phyloP scores from a whole-genome alignment of 2,888 invertebrate genomes.

The Leucania comma region DNA sequence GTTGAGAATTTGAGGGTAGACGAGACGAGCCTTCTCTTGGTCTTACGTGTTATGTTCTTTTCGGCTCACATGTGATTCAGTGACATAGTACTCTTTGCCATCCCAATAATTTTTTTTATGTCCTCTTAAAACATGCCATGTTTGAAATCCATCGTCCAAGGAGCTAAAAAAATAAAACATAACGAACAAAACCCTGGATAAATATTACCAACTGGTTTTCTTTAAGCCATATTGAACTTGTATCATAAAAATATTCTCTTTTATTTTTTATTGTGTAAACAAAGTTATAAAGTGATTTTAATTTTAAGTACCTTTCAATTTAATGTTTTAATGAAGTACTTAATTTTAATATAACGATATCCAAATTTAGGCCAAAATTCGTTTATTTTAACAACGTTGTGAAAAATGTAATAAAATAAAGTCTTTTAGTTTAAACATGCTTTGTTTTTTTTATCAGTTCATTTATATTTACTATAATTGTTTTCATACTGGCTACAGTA shows the following conservation, averaged over 20 bases:
- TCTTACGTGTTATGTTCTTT: too few species aligned
- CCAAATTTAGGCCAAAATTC: background rate
- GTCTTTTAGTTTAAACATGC: background rate
- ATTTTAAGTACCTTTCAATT: constrained; percentile 16
- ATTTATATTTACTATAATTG: constrained; percentile 1
- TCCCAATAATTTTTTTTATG: too few species aligned
- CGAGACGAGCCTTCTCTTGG: too few species aligned
- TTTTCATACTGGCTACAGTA: too few species aligned
- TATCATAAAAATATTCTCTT: constrained; percentile 1
- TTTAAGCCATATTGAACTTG: background rate
- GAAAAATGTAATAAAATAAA: background rate
- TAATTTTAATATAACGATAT: background rate
- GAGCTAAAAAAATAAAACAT: background rate
- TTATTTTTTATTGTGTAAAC: constrained; percentile 2
- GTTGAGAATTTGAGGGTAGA: too few species aligned
- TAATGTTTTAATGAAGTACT: background rate
- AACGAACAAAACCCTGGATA: background rate
- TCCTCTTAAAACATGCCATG: background rate
- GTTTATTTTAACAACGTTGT: background rate
- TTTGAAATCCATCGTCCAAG: background rate
- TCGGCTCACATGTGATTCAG: too few species aligned
- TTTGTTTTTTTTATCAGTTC: background rate
- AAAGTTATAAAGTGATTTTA: constrained; percentile 13
- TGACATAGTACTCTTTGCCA: too few species aligned
- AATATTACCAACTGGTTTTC: constrained; percentile 4